Base-by-base conservation (phyloP, 1,140 invertebrate genomes). In the Formica selysi region DNA sequence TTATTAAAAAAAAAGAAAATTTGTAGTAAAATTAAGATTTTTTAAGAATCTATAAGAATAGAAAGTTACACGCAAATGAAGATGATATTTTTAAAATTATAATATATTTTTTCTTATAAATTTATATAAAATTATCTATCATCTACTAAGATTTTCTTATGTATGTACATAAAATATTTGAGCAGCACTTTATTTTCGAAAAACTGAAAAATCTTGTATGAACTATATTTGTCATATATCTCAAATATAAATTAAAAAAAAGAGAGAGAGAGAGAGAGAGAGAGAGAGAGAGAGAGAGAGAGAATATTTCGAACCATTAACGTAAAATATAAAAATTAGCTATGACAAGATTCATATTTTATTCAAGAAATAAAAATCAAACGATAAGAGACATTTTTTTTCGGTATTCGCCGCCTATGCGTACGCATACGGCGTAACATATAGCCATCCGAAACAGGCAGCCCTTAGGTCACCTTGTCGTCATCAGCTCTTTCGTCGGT, bases 391-490 rank as follows among this genome's bases (percentile, higher is more conserved):
- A 7, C 0, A 38, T 51, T 67, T 57, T 79, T 64, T 26, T 41
- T 16, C 19, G 7, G 51, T 41, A 32, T 22, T 80, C 16, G 48
- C 54, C 68, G 54, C 26, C 36, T 65, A 57, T 59, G 61, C 29
- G 41, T 68, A 32, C 3, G 59, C 19, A 48, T 80, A 70, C n/a
- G 19, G 67, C 16, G 10, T 13, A 86, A 65, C 38, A 61, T 32
- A 64, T 70, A 64, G 22, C 54, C 68, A 44, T 64, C 26, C 16
- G n/a, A 83, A 74, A 78, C n/a, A 59, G 41, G 19, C 78, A 80
- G 38, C 10, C 32, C 32, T 11, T 11, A n/a, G 59, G 59, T 87
- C 80, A 85, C 16, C 86, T 54, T 61, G 62, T 88, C 38, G 26
- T 74, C 74, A 61, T 87, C 48, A 36, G 36, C 44, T 65, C n/a